phyloP scores from a whole-genome alignment of 92 coral and sea anemone genomes.

The Diadumene lineata region DNA sequence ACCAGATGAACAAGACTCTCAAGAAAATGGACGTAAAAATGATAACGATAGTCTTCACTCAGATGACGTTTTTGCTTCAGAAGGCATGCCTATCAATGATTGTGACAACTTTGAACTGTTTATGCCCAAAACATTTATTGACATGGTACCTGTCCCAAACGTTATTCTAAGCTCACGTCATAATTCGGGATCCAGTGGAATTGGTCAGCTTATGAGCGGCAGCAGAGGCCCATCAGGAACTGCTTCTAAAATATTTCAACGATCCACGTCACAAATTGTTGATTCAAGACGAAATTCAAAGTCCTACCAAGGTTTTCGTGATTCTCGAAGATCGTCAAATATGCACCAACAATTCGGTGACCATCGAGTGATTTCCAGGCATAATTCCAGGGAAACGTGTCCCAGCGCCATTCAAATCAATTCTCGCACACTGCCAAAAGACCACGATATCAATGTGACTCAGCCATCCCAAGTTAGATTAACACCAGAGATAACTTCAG shows the following conservation, averaged over 20 bases:
- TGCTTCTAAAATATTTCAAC: not conserved
- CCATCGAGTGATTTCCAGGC: conserved; percentile 4
- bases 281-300: conserved; percentile 15
- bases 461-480: not conserved
- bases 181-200: not conserved
- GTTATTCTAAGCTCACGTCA: conserved; percentile 29
- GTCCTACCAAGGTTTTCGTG: not conserved
- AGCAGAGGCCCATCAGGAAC: conserved; percentile 7
- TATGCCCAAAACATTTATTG: conserved; percentile 26
- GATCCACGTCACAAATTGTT: not conserved
- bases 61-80: conserved; percentile 12
- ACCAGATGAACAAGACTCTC: not conserved
- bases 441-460: not conserved
- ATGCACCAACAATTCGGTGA: not conserved
- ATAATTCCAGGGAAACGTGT: not conserved
- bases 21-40: not conserved
- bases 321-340: not conserved
- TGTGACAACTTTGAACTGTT: conserved; percentile 16
- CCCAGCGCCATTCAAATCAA: not conserved
- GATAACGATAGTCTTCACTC: conserved; percentile 8
- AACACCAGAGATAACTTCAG: not conserved
- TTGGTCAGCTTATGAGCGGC: not conserved
- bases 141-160: conserved; percentile 30
- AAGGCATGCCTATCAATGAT: not conserved
- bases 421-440: not conserved